Evolutionary conservation across 2,888 invertebrate species (phyloP), one percentile per base, ranked within the genome.

Genomic region (Phasia obesa): DNA sequence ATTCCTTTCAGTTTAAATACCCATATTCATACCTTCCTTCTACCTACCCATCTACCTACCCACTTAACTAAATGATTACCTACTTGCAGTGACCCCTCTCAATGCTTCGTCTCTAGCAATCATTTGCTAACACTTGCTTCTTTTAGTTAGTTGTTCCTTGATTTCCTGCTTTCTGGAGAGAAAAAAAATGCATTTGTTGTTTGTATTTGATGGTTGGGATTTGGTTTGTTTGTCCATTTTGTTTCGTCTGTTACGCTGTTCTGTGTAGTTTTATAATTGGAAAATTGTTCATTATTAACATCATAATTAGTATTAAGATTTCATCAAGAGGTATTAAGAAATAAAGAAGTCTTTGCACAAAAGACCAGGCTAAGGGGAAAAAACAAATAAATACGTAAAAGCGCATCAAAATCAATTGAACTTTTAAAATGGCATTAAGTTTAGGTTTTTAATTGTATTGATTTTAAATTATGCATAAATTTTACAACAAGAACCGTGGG

Each of bases 1-100:
- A 84, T 84, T 78, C 84, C 70, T 79, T 83, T 71, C 59, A 75
- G 65, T 75, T 83, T 83, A 83, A 83, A 83, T 79, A 83, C 75
- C 79, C 79, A 83, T 83, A 71, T 79, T 79, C 79, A 75, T 73
- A 21, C 62, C 57, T 60, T 70, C 75, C 69, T 75, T 47, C n/a
- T n/a, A n/a, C 38, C 67, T 73, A 17, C 31, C 79, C 71, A 55
- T 62, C 67, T 65, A 38, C 70, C 81, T 77, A 60, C 71, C 78
- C 83, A 79, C 75, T 83, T 83, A 71, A 75, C 78, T 67, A 75
- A 79, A 79, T 83, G 83, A 83, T 71, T 75, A 57, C 73, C 69
- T 77, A 69, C 74, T 70, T 70, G 35, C 60, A 55, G 44, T 57
- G 17, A 70, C 44, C 35, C 23, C 27, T 19, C 38, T 35, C 19